phyloP scores from a whole-genome alignment of 2,797 vertebrate genomes.

The Pteropus rufus region DNA sequence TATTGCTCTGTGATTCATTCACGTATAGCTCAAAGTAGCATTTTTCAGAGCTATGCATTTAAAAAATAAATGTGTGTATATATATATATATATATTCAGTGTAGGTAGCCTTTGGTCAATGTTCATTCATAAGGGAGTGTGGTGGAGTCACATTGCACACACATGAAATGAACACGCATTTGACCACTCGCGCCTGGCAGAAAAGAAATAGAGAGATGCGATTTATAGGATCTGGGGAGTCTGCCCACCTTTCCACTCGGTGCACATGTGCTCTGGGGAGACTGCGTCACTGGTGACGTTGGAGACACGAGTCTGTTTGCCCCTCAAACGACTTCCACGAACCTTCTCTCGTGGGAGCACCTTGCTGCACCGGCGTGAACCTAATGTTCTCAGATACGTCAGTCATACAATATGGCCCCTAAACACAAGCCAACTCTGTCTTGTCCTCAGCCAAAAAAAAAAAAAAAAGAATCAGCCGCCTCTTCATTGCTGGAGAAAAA shows the following conservation, averaged over 20 bases:
- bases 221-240: not conserved
- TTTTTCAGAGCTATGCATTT: slow-evolving; percentile 69
- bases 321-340: not conserved
- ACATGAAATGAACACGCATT: not conserved
- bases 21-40: slow-evolving; percentile 69
- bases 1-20: slow-evolving; percentile 80
- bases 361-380: not conserved
- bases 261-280: not conserved
- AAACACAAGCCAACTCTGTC: not conserved
- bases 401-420: not conserved
- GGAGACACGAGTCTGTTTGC: not conserved
- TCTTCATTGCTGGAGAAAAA: not conserved
- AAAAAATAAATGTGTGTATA: slow-evolving; percentile 70
- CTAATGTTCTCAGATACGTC: not conserved
- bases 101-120: slow-evolving; percentile 79
- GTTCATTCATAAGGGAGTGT: slow-evolving; percentile 55
- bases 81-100: slow-evolving; percentile 60
- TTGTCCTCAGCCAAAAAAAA: not conserved
- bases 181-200: not conserved
- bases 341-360: not conserved
- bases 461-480: not conserved
- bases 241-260: not conserved
- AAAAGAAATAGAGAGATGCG: not conserved
- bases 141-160: not conserved
- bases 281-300: not conserved